These are phyloP conservation scores for Cyclopterus lumpus DNA, from an alignment of 2,797 vertebrate species.

Conservation along the genomic window DNA sequence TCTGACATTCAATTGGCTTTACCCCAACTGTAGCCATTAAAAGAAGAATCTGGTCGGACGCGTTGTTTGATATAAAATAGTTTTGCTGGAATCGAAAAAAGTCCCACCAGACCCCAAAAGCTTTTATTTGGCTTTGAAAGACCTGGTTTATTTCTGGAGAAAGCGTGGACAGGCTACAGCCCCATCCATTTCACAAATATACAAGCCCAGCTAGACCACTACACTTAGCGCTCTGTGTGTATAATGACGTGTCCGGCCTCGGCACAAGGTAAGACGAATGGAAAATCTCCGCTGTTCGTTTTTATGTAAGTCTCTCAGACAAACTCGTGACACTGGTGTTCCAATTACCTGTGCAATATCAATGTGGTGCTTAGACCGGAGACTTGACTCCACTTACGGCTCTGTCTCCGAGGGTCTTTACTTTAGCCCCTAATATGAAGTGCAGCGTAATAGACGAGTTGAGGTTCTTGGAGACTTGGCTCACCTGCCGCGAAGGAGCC, in stretches of 20 bases:
- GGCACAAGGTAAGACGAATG: slow-evolving; percentile 81
- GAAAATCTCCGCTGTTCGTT: slow-evolving; percentile 72
- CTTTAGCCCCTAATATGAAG: slow-evolving; percentile 61
- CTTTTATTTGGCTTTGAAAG: slow-evolving; percentile 52
- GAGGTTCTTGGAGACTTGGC: slow-evolving; percentile 53
- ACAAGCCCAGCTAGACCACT: slow-evolving; percentile 70
- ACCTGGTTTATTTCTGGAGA: slow-evolving; percentile 49
- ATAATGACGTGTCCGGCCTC: slow-evolving; percentile 69
- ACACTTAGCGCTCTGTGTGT: slow-evolving; percentile 65
- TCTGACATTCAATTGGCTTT: slow-evolving; percentile 64
- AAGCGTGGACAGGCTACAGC: slow-evolving; percentile 52
- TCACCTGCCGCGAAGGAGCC: slow-evolving; percentile 38
- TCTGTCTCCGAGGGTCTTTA: slow-evolving; percentile 70
- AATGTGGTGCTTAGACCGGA: slow-evolving; percentile 74
- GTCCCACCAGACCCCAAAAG: slow-evolving; percentile 38
- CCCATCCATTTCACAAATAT: slow-evolving; percentile 72
- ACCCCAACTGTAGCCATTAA: slow-evolving; percentile 42
- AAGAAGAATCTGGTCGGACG: slow-evolving; percentile 37
- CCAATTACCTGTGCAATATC: slow-evolving; percentile 81
- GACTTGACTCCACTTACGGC: slow-evolving; percentile 75
- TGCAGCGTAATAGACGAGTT: slow-evolving; percentile 61
- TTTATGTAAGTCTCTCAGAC: slow-evolving; percentile 76
- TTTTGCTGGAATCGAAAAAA: slow-evolving; percentile 48
- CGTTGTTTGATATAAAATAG: slow-evolving; percentile 56
- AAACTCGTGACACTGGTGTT: slow-evolving; percentile 73